These are phyloP conservation scores for Cerceris ruficornis DNA, from an alignment of 2,888 invertebrate species.

Conservation along the genomic window DNA sequence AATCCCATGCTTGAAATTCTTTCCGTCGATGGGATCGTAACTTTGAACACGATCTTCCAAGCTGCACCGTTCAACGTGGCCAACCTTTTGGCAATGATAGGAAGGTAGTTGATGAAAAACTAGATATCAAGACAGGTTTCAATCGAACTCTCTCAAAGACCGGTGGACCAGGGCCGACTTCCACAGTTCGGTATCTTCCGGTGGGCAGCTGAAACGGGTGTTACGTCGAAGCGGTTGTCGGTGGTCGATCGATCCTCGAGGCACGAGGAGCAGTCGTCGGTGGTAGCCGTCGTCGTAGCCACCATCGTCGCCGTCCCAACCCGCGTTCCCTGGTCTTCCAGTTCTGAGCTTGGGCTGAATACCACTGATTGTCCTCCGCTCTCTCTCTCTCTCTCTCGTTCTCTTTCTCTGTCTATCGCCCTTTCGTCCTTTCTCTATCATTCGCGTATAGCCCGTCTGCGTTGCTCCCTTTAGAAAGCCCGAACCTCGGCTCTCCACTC, in stretches of 20 bases:
- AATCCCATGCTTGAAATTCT: too few relatives aligned
- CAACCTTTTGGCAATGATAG: neutral
- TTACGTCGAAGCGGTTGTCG: conserved; percentile 65
- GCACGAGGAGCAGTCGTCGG: conserved; percentile 53
- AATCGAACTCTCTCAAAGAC: conserved; percentile 46
- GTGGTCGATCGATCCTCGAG: conserved; percentile 66
- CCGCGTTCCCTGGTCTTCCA: conserved; percentile 62
- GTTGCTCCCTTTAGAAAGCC: conserved; percentile 39
- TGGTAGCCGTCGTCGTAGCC: conserved; percentile 45
- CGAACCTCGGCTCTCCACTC: conserved; percentile 58
- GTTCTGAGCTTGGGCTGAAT: conserved; percentile 76
- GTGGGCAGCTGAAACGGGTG: conserved; percentile 60
- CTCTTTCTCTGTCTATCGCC: conserved; percentile 34
- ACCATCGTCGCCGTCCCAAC: conserved; percentile 51
- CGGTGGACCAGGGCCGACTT: conserved; percentile 54
- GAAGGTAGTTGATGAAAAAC: neutral
- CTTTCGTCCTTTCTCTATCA: conserved; percentile 19
- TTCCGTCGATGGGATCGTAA: too few relatives aligned
- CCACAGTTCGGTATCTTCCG: conserved; percentile 67
- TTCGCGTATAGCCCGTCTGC: conserved; percentile 32
- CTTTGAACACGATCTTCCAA: too few relatives aligned
- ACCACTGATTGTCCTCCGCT: conserved; percentile 79
- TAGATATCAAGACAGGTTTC: conserved; percentile 32
- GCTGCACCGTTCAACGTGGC: too few relatives aligned
- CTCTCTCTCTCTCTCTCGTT: conserved; percentile 64